Base-by-base conservation (phyloP, 1,140 invertebrate species). In the Scaptomyza hsui region DNA sequence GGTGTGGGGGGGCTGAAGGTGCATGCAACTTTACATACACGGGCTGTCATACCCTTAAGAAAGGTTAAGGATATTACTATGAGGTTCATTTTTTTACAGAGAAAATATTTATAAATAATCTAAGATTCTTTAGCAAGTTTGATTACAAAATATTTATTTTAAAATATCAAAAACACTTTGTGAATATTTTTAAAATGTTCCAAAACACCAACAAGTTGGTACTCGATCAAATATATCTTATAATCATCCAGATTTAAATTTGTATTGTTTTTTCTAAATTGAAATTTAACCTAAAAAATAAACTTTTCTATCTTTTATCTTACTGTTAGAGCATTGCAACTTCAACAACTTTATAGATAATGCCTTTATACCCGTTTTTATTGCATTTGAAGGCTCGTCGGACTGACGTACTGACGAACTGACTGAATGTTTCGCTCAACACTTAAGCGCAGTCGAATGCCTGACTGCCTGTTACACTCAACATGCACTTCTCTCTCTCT, bases 341-440 rank as follows among this genome's bases (percentile, higher is more conserved):
- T 37, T n/a, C 12, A n/a, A 37, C 32, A 37, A 37, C 32, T 37
- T 29, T 37, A 37, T n/a, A 5, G 32, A 37, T n/a, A n/a, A 37
- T 37, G 32, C 4, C 4, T n/a, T 37, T 1, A n/a, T 37, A n/a
- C 32, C 32, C 32, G 21, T 7, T 26, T 81, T 82, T 82, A 78
- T 82, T 78, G 49, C 69, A 74, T 81, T 73, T 85, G 80, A 83
- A 83, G 79, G 79, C 79, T 79, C 29, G 26, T 1, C 7, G 26
- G 42, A 61, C 48, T 10, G 39, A 62, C n/a, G 37, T 1, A 29
- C 37, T 7, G 29, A 39, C 26, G 24, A 41, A 42, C 59, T 18
- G 39, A 63, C 64, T 24, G 39, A 44, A 41, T 10, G 47, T 24
- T 71, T 24, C 19, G 21, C 19, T 68, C 56, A 80, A 79, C 75